Percentiles rank a stretch among this genome's conserved stretches.
phyloP scores from a whole-genome alignment of 1,140 invertebrate genomes.

The Dendrolimus punctatus region DNA sequence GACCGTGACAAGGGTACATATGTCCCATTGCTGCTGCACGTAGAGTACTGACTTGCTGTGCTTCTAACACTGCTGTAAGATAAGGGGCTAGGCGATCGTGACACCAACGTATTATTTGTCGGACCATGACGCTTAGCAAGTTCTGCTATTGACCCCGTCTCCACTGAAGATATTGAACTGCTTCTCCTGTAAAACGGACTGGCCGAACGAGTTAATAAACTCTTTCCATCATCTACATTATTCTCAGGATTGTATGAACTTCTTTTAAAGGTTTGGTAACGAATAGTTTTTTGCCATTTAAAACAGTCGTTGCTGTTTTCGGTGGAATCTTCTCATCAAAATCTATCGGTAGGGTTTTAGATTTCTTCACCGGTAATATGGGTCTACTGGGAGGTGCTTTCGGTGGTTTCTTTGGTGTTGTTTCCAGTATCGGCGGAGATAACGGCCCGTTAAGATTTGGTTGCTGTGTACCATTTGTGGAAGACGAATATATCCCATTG shows the following conservation, averaged over 20 bases:
- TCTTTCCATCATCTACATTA: slow-evolving; percentile 36
- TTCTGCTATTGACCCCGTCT: slow-evolving; percentile 66
- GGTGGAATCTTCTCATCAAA: slow-evolving; percentile 54
- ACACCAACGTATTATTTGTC: slow-evolving; percentile 37
- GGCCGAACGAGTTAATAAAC: slow-evolving; percentile 48
- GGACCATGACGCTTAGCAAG: slow-evolving; percentile 54
- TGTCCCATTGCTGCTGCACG: slow-evolving; percentile 62
- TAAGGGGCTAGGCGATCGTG: slow-evolving; percentile 60
- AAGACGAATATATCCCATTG: slow-evolving; percentile 35
- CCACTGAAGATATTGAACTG: slow-evolving; percentile 47
- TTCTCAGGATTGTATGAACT: slow-evolving; percentile 50
- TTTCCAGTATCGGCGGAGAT: slow-evolving; percentile 52
- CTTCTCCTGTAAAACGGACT: slow-evolving; percentile 59
- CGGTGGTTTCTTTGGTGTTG: slow-evolving; percentile 54
- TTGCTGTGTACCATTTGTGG: slow-evolving; percentile 20
- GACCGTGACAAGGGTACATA: slow-evolving; percentile 55
- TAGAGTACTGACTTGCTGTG: slow-evolving; percentile 59
- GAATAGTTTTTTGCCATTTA: slow-evolving; percentile 54
- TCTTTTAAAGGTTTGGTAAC: slow-evolving; percentile 65
- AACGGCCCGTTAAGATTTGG: slow-evolving; percentile 41
- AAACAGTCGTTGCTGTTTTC: slow-evolving; percentile 33
- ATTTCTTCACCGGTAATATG: slow-evolving; percentile 62
- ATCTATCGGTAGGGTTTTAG: slow-evolving; percentile 62
- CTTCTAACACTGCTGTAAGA: slow-evolving; percentile 57
- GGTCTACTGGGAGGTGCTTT: slow-evolving; percentile 41